Base-by-base conservation (phyloP, 2,797 vertebrate species). In the Artibeus lituratus region DNA sequence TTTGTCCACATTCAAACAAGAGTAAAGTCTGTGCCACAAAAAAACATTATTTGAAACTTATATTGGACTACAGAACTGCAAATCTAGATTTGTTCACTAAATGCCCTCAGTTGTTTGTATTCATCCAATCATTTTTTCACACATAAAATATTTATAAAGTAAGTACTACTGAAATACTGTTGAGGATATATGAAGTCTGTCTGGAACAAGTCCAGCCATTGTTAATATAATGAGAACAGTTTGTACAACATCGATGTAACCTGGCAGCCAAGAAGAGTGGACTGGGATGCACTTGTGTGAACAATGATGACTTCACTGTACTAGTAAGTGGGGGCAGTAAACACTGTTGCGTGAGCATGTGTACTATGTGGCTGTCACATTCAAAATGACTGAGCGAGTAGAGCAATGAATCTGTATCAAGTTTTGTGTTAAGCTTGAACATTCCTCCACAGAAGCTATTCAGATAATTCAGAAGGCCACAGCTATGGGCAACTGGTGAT, bases 11-110 rank as follows among this genome's bases (percentile, higher is more conserved):
- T 86, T 86, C 35, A 88, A 85, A 82, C 7, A 91, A 86, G 39
- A 94, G 21, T 49, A 90, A 90, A 92, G 53, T 12, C 5, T 83
- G 10, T 69, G 49, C 37, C 53, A 94, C 18, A 85, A 39, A 84
- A 84, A 92, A 95, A 84, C 80, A 78, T 44, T 73, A 83, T 69
- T 72, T 95, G 70, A 94, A 92, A 62, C 22, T 80, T 49, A 85
- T 55, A 57, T 5, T 91, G 16, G 14, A 53, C n/a, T 70, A 69
- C 11, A 94, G 72, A 42, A 59, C 14, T 32, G n/a, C 32, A 93
- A 49, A 86, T 39, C 22, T 88, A 22, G 8, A 69, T 94, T 39
- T 90, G 42, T 84, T 76, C 67, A 90, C 37, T 81, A 88, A 81
- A 47, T 42, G 9, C 29, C 9, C 62, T 92, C 37, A 74, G 26